phyloP scores from a whole-genome alignment of 2,888 invertebrate genomes.

The Piscicola geometra region DNA sequence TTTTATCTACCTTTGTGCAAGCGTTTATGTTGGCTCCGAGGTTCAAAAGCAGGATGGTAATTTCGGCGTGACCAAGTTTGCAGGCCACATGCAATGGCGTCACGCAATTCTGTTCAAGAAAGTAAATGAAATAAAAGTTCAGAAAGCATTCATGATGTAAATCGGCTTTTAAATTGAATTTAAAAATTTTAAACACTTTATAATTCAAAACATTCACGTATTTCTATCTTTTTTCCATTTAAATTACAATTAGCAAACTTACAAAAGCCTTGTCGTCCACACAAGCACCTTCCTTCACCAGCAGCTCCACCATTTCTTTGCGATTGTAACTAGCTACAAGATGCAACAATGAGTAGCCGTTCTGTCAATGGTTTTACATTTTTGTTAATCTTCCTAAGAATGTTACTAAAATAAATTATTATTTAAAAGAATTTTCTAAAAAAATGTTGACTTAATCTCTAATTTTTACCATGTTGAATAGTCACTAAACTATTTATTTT shows the following conservation, averaged over 20 bases:
- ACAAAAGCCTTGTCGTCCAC: slow-evolving; percentile 94
- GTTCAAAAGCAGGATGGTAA: slow-evolving; percentile 11
- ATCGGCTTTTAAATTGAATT: too few species aligned
- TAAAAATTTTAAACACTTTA: too few species aligned
- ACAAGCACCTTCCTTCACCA: slow-evolving; percentile 92
- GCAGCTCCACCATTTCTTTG: slow-evolving; percentile 84
- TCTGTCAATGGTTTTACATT: slow-evolving; percentile 56
- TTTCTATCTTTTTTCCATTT: too few species aligned
- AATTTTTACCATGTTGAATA: too few species aligned
- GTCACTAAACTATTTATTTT: too few species aligned
- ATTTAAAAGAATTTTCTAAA: too few species aligned
- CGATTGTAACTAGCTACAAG: slow-evolving; percentile 99
- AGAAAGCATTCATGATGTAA: too few species aligned
- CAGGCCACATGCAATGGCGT: slow-evolving; percentile 27
- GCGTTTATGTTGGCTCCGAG: slow-evolving; percentile 14
- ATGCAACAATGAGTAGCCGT: slow-evolving; percentile 96
- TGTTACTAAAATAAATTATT: too few species aligned
- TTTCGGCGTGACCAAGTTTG: slow-evolving; percentile 16
- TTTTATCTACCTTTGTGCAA: slow-evolving; percentile 17
- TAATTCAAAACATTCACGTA: too few species aligned
- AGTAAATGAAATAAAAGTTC: too few species aligned
- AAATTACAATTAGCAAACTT: slow-evolving; percentile 41
- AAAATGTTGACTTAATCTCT: too few species aligned
- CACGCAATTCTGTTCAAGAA: slow-evolving; percentile 21
- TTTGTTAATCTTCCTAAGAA: too few species aligned